These are phyloP conservation scores for Rhorus exstirpatorius DNA, from an alignment of 2,888 invertebrate genomes.

Conservation along the genomic window DNA sequence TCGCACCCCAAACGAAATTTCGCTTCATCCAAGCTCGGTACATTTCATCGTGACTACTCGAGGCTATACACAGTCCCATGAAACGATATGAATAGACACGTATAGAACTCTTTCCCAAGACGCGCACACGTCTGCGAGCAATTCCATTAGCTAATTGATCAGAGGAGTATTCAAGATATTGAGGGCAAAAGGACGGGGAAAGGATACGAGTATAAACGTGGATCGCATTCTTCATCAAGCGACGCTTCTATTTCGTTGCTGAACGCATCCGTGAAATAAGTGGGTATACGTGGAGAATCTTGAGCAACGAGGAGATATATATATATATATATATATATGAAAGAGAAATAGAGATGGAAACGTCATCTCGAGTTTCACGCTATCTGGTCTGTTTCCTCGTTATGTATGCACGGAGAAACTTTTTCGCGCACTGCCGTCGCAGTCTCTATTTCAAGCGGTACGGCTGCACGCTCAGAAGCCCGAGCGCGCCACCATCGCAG, in stretches of 20 bases:
- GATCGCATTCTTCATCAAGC: conserved; percentile 30
- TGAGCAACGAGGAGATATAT: no score
- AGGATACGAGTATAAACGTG: conserved; percentile 18
- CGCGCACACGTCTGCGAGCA: conserved; percentile 22
- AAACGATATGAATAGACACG: no score
- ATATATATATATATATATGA: no score
- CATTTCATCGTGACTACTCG: conserved; percentile 24
- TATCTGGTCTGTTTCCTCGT: no score
- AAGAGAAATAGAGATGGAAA: conserved; percentile 23
- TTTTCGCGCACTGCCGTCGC: no score
- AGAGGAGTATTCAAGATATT: conserved; percentile 18
- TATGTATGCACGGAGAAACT: conserved; percentile 23
- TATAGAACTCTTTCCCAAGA: conserved; percentile 6
- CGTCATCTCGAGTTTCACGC: conserved; percentile 10
- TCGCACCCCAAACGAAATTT: conserved; percentile 30
- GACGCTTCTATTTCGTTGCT: conserved; percentile 20
- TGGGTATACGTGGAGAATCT: conserved; percentile 41
- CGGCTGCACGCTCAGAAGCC: no score
- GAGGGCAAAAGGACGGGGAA: neutral
- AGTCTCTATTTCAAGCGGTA: no score
- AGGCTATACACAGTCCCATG: no score
- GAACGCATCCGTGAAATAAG: conserved; percentile 38
- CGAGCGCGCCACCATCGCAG: no score
- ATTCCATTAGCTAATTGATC: conserved; percentile 67
- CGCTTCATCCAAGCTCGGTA: conserved; percentile 26